Conservation (phyloP, 2,888 invertebrate genomes). For the Lumbricus terrestris region DNA sequence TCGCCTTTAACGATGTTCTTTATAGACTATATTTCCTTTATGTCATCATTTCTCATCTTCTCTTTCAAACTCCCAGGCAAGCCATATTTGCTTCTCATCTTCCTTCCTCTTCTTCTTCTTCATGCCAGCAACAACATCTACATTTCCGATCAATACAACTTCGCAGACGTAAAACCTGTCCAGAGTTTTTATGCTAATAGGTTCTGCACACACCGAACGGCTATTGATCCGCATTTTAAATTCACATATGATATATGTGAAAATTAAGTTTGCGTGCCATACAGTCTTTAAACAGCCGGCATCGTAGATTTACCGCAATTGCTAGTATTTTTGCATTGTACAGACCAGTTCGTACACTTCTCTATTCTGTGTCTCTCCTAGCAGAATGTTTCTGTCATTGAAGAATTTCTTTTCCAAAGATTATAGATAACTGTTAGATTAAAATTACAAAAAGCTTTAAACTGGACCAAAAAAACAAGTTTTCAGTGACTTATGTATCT, state of each 20-base stretch:
- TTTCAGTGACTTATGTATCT: too few relatives aligned
- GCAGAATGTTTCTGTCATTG: not conserved
- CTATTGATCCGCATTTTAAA: not conserved
- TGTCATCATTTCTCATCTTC: slow-evolving; percentile 8
- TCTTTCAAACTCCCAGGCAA: not conserved
- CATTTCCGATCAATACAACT: not conserved
- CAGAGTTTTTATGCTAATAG: not conserved
- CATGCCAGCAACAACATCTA: not conserved
- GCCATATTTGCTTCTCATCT: not conserved
- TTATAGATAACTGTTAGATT: not conserved
- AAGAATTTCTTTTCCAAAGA: not conserved
- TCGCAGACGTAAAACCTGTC: not conserved
- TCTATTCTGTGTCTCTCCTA: not conserved
- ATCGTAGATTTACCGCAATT: not conserved
- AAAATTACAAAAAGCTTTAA: not conserved
- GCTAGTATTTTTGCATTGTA: not conserved
- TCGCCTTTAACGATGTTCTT: not conserved
- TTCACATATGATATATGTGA: not conserved
- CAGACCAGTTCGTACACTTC: not conserved
- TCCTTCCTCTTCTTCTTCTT: not conserved
- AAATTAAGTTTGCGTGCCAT: not conserved
- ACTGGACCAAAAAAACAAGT: too few relatives aligned
- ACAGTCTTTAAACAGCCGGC: not conserved
- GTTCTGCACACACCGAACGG: too few relatives aligned
- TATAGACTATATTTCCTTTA: not conserved